Evolutionary conservation across 2,113 vertebrate species (phyloP).

Genomic region (Psilopsiagon aurifrons): DNA sequence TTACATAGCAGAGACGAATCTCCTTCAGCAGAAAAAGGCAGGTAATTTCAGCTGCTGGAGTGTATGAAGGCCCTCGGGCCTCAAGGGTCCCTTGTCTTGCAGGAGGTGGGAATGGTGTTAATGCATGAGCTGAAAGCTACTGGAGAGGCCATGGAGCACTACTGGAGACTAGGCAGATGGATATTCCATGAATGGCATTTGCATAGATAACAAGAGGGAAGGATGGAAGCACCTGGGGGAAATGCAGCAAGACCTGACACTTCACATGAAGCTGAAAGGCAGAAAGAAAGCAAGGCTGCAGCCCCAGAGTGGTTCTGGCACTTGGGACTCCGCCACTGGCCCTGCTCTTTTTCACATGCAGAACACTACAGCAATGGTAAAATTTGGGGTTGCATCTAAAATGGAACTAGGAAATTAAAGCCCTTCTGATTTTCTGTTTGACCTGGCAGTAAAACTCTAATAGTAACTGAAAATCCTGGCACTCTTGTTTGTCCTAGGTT

Average conservation of each 20-base stretch:
- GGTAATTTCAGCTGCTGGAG: not conserved
- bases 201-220: not conserved
- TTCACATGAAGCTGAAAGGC: not conserved
- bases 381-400: not conserved
- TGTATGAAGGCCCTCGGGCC: not conserved
- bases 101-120: not conserved
- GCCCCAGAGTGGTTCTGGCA: not conserved
- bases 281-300: not conserved
- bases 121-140: not conserved
- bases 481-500: not conserved
- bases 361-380: not conserved
- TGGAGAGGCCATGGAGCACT: not conserved
- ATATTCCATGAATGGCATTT: not conserved
- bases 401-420: not conserved
- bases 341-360: not conserved
- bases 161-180: not conserved
- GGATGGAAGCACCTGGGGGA: not conserved
- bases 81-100: not conserved
- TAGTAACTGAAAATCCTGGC: not conserved
- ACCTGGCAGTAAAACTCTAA: not conserved
- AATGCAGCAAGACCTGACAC: not conserved
- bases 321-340: not conserved
- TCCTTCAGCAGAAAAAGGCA: not conserved
- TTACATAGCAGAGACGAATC: not conserved
- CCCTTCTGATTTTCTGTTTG: not conserved